Base-by-base conservation (phyloP, 2,797 vertebrate species). In the Sarcoramphus papa region DNA sequence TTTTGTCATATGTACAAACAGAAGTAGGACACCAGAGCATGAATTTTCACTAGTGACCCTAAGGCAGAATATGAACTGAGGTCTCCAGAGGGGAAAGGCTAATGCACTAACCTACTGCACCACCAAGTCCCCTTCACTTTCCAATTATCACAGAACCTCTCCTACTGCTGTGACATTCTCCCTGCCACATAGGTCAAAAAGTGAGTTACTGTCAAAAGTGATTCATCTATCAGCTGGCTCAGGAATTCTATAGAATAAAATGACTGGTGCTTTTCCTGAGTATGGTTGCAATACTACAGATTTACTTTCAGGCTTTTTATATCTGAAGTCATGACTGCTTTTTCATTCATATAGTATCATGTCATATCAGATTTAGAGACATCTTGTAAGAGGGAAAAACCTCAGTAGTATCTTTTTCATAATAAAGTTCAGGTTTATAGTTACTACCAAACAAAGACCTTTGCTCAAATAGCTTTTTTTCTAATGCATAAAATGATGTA, bases 81-180 rank as follows among this genome's bases (percentile, higher is more conserved):
- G 80, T 79, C 92, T 95, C 85, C 70, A 82, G 83, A 93, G 95
- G 85, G 93, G 83, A 95, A 95, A 95, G 88, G 93, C 88, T 95
- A 97, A 97, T 94, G 86, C 92, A 92, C 93, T 93, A 95, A 92
- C 73, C 59, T 57, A 88, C 88, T 69, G 50, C 76, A 94, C 59
- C 90, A 95, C 88, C 83, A 84, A 96, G 96, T 93, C 85, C 80
- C 70, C 80, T 95, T 95, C 90, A 85, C 96, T 96, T 95, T 91
- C 88, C 95, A 95, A 93, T 96, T 97, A 97, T 90, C 93, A 95
- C 92, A 85, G 86, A 94, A 87, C 54, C 88, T 93, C 85, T 95
- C 67, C 90, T 88, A 78, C 50, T 92, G 63, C 92, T 87, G 81
- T 92, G 90, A 94, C 92, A 92, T 94, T 95, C 90, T 93, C 70